Evolutionary conservation across 2,113 vertebrate genomes (phyloP), one percentile per base, ranked within the genome.

Genomic region (Chloroceryle aenea): DNA sequence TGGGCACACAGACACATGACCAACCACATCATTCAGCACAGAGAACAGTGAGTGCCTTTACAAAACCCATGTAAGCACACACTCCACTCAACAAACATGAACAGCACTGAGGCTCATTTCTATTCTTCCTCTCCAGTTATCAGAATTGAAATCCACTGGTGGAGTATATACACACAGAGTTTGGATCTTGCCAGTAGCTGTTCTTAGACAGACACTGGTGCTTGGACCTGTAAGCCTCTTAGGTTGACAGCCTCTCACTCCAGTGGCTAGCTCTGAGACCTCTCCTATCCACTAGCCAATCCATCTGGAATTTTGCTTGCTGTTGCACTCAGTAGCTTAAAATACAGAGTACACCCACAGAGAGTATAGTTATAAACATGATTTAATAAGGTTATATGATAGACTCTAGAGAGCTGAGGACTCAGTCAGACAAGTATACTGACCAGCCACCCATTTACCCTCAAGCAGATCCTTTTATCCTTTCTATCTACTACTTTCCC

Each of bases 41-140:
- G 36, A 71, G 29, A 66, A 25, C 19, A n/a, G n/a, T n/a, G n/a
- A 59, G 38, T 18, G 16, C 34, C 36, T 83, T 79, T 75, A 45
- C 16, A 78, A 22, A 20, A n/a, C 8, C 25, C 40, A 26, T 0
- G 0, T 17, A 36, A 32, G 40, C 25, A 63, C n/a, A n/a, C n/a
- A n/a, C n/a, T n/a, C n/a, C n/a, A n/a, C n/a, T n/a, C 18, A 79
- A 47, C 26, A 47, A 27, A 76, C 9, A 18, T 2, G 23, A 73
- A 16, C 19, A 59, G 38, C 48, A 55, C 8, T 2, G 26, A 62
- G 10, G 15, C 21, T 68, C 67, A 53, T 27, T 47, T 56, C 38
- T 58, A 17, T 20, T 78, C 56, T 50, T 78, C 29, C 40, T 52
- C 71, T 71, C 50, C 74, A 71, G 45, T 6, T 75, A 14, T n/a